These are phyloP conservation scores for Nasonia vitripennis DNA, from an alignment of 1,140 invertebrate species.

Conservation along the genomic window DNA sequence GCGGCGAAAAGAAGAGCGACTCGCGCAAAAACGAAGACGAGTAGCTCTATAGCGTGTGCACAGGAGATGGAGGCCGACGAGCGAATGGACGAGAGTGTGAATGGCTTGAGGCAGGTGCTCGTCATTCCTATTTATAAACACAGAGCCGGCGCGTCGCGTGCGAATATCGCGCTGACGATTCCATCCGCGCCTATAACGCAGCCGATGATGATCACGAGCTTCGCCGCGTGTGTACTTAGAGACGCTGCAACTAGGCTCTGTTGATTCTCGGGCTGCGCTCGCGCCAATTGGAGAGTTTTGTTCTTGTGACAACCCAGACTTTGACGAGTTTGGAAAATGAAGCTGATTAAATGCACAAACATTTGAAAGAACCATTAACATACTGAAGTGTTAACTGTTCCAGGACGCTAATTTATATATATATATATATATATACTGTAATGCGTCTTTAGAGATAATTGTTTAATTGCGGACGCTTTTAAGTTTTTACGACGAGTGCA, in stretches of 20 bases:
- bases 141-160: constrained; percentile 51
- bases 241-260: constrained; percentile 5
- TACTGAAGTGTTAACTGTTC: no score
- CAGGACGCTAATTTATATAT: no score
- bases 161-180: constrained; percentile 56
- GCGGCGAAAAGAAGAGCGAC: not conserved
- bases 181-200: constrained; percentile 26
- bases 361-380: no score
- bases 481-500: no score
- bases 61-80: constrained; percentile 34
- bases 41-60: not conserved
- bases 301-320: no score
- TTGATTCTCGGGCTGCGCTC: not conserved
- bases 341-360: no score
- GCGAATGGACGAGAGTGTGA: constrained; percentile 60
- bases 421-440: no score
- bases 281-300: constrained; percentile 8
- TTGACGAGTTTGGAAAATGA: no score
- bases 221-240: not conserved
- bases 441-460: no score
- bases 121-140: constrained; percentile 73
- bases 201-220: constrained; percentile 39
- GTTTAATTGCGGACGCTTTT: no score
- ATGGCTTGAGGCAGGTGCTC: constrained; percentile 69
- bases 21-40: no score